Evolutionary conservation across 2,113 vertebrate species (phyloP), one percentile per base, ranked within the genome.

Genomic region (Tichodroma muraria): DNA sequence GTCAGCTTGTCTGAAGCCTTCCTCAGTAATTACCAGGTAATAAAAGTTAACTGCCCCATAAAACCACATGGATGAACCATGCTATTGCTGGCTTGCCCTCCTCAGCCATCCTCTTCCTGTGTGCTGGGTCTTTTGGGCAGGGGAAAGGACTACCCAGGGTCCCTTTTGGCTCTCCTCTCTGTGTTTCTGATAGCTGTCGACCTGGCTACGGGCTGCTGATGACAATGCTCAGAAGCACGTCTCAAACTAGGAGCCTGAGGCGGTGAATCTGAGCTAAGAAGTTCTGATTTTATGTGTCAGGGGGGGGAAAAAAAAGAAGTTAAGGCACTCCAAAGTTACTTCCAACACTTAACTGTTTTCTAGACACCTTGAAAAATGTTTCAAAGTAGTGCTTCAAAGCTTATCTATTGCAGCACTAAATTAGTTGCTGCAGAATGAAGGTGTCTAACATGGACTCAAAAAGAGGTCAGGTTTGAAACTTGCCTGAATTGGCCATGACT

Each of bases 21-120:
- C 71, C 44, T 82, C 69, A 33, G 68, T 96, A 95, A 97, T 93
- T 96, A 93, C 90, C 96, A 96, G 90, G 88, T 89, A 95, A 83
- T 94, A 96, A 94, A 95, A 94, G 60, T 96, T 95, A 90, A 94
- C 79, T 93, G 69, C 85, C n/a, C 52, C 40, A 93, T 93, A 94
- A 95, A 96, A 83, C 88, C 88, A 50, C 82, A 72, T 52, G 82
- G 90, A 94, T 90, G 90, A 96, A 88, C 64, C 60, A n/a, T 54
- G 49, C 64, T 85, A 64, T 88, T 91, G 82, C 93, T 95, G 87
- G 63, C 85, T 79, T 69, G 80, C 85, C 50, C 68, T 88, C 16
- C 71, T 83, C 23, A 63, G 50, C 82, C 8, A 3, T 70, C 54
- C n/a, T 70, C 13, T 90, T 95, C 73, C 61, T 87, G 50, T 65